A percentile compares a stretch with the other conserved stretches of the same genome.
phyloP scores from a whole-genome alignment of 2,113 vertebrate species.

The Grantiella picta region DNA sequence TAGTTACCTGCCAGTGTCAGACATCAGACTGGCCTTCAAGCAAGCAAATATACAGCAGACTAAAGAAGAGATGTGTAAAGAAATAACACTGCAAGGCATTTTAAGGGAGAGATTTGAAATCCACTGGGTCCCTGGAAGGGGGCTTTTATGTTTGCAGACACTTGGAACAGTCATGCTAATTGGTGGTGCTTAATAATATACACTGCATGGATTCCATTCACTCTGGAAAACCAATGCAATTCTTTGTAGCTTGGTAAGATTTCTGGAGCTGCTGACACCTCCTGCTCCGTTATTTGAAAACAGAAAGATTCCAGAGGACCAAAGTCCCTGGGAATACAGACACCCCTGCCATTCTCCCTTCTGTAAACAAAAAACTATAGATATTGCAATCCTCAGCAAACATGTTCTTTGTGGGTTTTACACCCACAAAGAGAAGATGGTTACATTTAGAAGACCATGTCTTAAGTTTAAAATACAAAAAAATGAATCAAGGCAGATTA shows the following conservation, averaged over 20 bases:
- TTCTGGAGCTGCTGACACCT: neutral
- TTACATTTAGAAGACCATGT: neutral
- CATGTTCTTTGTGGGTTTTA: neutral
- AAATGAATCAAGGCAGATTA: neutral
- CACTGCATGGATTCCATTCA: neutral
- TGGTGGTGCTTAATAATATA: neutral
- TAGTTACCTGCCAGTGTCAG: neutral
- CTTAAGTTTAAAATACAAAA: neutral
- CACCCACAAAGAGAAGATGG: neutral
- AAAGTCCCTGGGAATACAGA: neutral
- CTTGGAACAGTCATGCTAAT: neutral
- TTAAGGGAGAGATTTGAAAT: neutral
- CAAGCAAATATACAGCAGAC: neutral
- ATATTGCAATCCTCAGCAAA: neutral
- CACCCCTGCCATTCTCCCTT: neutral
- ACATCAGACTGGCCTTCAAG: neutral
- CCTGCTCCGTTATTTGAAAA: neutral
- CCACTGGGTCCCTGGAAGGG: neutral
- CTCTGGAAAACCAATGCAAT: neutral
- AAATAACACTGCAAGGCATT: neutral
- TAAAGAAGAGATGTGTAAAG: neutral
- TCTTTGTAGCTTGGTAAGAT: neutral
- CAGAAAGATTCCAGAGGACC: neutral
- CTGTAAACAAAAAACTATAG: neutral
- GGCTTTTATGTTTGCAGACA: neutral